A percentile compares a stretch with the other conserved stretches of the same genome.
phyloP scores from a whole-genome alignment of 2,888 invertebrate genomes.

The Cepaea hortensis region DNA sequence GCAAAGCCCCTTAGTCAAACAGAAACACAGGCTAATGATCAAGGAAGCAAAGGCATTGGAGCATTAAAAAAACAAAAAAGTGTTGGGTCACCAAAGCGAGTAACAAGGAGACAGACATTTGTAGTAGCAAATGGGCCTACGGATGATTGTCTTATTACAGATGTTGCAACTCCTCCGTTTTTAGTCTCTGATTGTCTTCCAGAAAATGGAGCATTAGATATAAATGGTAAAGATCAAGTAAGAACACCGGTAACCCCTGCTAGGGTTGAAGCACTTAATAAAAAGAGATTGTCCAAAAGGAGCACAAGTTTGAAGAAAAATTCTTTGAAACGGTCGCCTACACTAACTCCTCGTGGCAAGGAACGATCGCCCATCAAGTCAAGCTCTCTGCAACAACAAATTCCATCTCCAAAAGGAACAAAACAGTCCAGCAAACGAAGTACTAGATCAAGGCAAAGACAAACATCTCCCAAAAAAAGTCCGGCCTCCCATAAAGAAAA shows the following conservation, averaged over 20 bases:
- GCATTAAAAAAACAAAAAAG: neutral
- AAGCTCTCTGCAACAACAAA: neutral
- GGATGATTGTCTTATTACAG: slow-evolving; percentile 14
- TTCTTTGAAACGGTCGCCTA: neutral
- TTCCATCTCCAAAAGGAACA: neutral
- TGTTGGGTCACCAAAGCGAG: neutral
- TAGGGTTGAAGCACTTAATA: no score
- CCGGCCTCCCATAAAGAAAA: neutral
- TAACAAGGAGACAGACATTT: slow-evolving; percentile 21
- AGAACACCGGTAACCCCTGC: neutral
- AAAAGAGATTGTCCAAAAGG: neutral
- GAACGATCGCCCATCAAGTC: neutral
- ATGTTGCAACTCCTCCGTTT: slow-evolving; percentile 16
- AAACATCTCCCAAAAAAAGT: neutral
- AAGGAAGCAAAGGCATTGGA: neutral
- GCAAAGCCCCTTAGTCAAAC: neutral
- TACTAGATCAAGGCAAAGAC: neutral
- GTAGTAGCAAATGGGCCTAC: slow-evolving; percentile 12
- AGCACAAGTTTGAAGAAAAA: neutral
- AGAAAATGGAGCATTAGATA: neutral
- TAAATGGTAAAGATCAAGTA: neutral
- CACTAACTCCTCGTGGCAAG: neutral
- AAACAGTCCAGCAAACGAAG: neutral
- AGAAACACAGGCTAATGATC: neutral
- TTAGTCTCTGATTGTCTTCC: neutral